Percentiles rank a stretch among this genome's conserved stretches.
Conservation (phyloP, 2,888 invertebrate species). For the Eueremaeus valkanovi region DNA sequence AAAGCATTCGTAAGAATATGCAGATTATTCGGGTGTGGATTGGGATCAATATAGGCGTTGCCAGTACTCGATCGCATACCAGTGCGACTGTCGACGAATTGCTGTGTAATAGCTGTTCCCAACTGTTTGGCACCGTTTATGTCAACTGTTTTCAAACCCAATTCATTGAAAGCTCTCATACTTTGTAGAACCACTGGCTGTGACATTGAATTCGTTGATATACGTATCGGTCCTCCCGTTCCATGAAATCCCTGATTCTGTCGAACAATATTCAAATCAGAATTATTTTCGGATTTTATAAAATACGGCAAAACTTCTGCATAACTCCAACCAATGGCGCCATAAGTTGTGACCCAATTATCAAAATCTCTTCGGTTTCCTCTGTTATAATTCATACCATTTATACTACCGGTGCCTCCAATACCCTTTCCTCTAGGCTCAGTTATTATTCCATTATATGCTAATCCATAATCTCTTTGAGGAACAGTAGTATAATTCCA, state of each 20-base stretch:
- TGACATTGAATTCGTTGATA: neutral
- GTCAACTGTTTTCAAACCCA: no score
- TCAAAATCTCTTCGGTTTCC: no score
- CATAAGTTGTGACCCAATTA: slow-evolving; percentile 63
- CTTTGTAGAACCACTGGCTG: neutral
- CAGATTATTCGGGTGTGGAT: neutral
- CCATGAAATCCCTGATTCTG: neutral
- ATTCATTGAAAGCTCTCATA: neutral
- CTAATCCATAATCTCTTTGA: slow-evolving; percentile 53
- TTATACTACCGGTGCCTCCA: slow-evolving; percentile 79
- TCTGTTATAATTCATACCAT: slow-evolving; percentile 87
- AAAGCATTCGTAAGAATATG: neutral
- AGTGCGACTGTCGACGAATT: no score
- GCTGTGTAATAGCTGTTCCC: no score
- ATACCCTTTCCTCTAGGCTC: slow-evolving; percentile 87
- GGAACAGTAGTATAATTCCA: slow-evolving; percentile 92
- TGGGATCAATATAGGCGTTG: no score
- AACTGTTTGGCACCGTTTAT: no score
- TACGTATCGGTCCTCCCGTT: neutral
- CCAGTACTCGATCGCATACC: no score
- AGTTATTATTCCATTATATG: slow-evolving; percentile 36
- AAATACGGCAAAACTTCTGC: slow-evolving; percentile 4
- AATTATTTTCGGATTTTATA: neutral
- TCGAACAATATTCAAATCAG: neutral
- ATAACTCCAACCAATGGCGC: slow-evolving; percentile 59